A percentile compares a stretch with the other conserved stretches of the same genome.
Evolutionary conservation across 2,113 vertebrate genomes (phyloP).

Genomic region (Loxodonta africana): DNA sequence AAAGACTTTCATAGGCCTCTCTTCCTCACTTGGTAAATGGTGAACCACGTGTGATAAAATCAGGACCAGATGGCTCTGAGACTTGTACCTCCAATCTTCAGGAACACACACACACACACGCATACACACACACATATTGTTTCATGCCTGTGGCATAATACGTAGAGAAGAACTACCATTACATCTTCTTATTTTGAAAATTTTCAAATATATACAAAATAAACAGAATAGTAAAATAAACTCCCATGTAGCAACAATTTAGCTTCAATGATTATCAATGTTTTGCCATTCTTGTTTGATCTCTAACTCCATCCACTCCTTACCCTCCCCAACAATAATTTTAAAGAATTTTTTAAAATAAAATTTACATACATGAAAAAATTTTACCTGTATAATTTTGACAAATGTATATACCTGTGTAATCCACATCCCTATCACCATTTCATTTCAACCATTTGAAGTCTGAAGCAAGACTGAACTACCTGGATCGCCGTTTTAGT

Average conservation of each 20-base stretch:
- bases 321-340: background rate
- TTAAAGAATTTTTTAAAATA: constrained; percentile 17
- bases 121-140: background rate
- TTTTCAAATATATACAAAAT: constrained; percentile 15
- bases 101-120: background rate
- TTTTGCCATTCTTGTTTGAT: constrained; percentile 44
- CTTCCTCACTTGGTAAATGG: background rate
- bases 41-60: constrained; percentile 50
- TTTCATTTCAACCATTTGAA: constrained; percentile 20
- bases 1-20: background rate
- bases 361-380: background rate
- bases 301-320: background rate
- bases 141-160: background rate
- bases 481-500: background rate
- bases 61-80: constrained; percentile 37
- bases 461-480: background rate
- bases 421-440: background rate
- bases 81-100: background rate
- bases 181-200: constrained; percentile 51
- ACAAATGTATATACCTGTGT: background rate
- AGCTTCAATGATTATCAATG: background rate
- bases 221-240: constrained; percentile 25
- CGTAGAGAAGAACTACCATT: background rate
- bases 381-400: background rate
- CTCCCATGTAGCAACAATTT: background rate